A percentile compares a stretch with the other conserved stretches of the same genome.
These are phyloP conservation scores for Himalopsyche anomala DNA, from an alignment of 2,888 invertebrate species.

Conservation along the genomic window DNA sequence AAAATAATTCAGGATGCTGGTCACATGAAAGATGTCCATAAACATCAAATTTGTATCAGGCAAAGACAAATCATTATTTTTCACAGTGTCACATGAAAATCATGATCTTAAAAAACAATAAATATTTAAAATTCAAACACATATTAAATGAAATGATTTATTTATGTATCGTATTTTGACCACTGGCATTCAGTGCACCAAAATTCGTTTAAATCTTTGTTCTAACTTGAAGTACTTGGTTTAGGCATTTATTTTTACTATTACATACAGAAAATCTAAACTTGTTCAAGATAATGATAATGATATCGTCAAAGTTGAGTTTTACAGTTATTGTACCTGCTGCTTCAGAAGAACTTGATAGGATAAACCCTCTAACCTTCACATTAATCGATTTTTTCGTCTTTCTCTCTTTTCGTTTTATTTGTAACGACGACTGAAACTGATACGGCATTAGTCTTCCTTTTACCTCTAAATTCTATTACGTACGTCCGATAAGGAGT, in stretches of 20 bases:
- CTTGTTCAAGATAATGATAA: neutral
- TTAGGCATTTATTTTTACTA: neutral
- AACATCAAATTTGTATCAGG: too few relatives aligned
- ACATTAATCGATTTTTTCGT: neutral
- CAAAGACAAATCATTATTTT: too few relatives aligned
- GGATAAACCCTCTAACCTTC: neutral
- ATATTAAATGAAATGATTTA: too few relatives aligned
- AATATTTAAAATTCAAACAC: too few relatives aligned
- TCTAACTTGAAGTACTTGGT: neutral
- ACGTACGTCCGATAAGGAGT: constrained; percentile 15
- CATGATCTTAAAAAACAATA: too few relatives aligned
- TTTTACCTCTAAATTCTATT: constrained; percentile 43
- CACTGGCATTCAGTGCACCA: neutral
- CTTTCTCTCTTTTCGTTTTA: neutral
- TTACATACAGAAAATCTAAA: neutral
- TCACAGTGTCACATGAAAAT: too few relatives aligned
- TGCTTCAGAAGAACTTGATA: neutral
- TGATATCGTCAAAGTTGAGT: neutral
- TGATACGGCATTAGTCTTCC: constrained; percentile 15
- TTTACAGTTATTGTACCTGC: neutral
- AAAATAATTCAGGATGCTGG: too few relatives aligned
- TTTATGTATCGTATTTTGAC: too few relatives aligned
- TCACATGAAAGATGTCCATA: too few relatives aligned
- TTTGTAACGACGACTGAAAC: constrained; percentile 18
- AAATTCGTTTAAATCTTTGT: neutral